Conservation (phyloP, 2,113 vertebrate genomes). For the Nothocercus nigrocapillus region DNA sequence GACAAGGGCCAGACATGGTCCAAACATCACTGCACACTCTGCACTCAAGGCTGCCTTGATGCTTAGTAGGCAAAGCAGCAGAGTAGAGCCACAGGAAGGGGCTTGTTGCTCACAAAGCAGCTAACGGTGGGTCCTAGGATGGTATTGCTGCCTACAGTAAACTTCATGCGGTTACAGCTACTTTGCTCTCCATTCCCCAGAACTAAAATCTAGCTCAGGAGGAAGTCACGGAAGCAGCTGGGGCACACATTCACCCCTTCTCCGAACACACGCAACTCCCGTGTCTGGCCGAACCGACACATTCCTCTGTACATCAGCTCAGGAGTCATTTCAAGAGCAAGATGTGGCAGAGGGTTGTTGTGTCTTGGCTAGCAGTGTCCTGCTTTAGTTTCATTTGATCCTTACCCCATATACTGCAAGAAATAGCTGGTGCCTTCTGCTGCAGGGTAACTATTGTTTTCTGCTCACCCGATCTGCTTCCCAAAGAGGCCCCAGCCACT, state of each 20-base stretch:
- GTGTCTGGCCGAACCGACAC: neutral
- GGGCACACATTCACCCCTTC: neutral
- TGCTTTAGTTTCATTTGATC: neutral
- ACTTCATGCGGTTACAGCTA: too few species aligned
- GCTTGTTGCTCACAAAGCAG: neutral
- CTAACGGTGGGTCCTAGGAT: neutral
- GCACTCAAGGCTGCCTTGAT: neutral
- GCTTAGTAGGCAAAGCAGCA: accelerated
- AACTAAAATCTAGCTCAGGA: neutral
- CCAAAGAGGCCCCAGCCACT: neutral
- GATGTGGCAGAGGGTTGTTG: neutral
- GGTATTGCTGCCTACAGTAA: neutral
- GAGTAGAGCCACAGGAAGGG: accelerated
- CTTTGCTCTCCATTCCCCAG: neutral
- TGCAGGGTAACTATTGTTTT: accelerated
- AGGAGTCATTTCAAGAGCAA: neutral
- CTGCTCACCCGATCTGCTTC: neutral
- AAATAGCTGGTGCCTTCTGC: neutral
- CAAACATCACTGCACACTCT: accelerated
- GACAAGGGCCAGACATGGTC: neutral
- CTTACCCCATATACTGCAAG: accelerated
- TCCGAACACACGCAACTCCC: neutral
- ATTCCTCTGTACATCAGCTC: neutral
- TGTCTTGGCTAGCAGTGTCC: neutral
- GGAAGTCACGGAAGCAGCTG: neutral